Percentiles rank a stretch among this genome's conserved stretches.
phyloP scores from a whole-genome alignment of 2,888 invertebrate species.

The Orthosia gothica region DNA sequence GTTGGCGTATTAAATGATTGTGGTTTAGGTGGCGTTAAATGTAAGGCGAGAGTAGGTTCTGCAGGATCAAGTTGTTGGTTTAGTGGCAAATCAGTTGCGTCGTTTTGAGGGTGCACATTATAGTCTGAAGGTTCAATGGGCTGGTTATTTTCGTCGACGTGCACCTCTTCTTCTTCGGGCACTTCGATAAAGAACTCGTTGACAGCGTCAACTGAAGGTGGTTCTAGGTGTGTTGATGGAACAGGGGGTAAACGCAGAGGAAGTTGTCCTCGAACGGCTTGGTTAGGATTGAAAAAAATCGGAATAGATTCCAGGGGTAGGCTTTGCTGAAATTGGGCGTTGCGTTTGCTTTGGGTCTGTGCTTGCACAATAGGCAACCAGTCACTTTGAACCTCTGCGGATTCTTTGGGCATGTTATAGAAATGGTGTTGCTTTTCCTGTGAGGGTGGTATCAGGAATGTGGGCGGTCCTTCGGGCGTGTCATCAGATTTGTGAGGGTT shows the following conservation, averaged over 20 bases:
- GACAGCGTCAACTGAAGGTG: constrained; percentile 82
- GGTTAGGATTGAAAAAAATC: constrained; percentile 69
- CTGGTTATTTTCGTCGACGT: constrained; percentile 79
- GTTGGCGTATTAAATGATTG: constrained; percentile 86
- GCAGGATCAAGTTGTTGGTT: constrained; percentile 72
- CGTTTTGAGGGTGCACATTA: constrained; percentile 49
- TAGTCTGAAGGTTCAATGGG: constrained; percentile 69
- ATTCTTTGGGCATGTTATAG: constrained; percentile 74
- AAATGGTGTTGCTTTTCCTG: constrained; percentile 76
- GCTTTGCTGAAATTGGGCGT: constrained; percentile 53
- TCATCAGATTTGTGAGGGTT: constrained; percentile 78
- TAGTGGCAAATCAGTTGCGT: constrained; percentile 73
- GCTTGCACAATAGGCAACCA: constrained; percentile 85
- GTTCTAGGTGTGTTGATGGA: constrained; percentile 82
- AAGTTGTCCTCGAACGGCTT: constrained; percentile 52
- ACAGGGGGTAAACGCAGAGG: constrained; percentile 71
- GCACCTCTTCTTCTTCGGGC: constrained; percentile 87
- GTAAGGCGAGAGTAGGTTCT: constrained; percentile 79
- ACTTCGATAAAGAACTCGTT: constrained; percentile 81
- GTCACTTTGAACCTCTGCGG: constrained; percentile 80
- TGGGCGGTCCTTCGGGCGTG: constrained; percentile 79
- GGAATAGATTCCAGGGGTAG: constrained; percentile 68
- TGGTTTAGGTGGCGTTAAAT: constrained; percentile 80
- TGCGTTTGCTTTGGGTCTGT: constrained; percentile 58
- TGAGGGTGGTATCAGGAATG: constrained; percentile 84